Conservation (phyloP, 1,140 invertebrate genomes). For the Neodiprion lecontei region DNA sequence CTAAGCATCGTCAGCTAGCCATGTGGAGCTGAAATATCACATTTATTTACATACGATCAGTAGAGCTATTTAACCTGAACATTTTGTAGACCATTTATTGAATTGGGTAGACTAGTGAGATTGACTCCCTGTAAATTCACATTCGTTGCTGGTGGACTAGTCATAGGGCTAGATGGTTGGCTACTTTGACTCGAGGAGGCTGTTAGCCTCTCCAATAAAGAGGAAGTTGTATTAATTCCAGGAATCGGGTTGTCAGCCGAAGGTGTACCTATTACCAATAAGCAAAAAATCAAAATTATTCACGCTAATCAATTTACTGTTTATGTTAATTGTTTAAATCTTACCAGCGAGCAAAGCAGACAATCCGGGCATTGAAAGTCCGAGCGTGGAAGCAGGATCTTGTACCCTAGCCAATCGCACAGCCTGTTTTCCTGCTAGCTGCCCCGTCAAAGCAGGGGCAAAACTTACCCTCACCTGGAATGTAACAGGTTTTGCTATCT, state of each 20-base stretch:
- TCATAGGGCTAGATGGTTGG: constrained; percentile 62
- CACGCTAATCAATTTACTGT: constrained; percentile 8
- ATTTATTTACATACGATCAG: not conserved
- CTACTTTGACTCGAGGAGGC: constrained; percentile 59
- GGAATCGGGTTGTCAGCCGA: constrained; percentile 68
- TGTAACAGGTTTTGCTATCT: not conserved
- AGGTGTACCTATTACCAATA: constrained; percentile 64
- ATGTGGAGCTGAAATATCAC: not conserved
- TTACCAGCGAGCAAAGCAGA: constrained; percentile 62
- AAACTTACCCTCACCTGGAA: constrained; percentile 56
- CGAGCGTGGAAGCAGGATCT: constrained; percentile 56
- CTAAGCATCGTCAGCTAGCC: too few species aligned
- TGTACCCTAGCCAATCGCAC: constrained; percentile 57
- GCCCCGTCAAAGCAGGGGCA: constrained; percentile 52
- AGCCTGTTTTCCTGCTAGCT: constrained; percentile 53
- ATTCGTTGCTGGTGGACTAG: constrained; percentile 66
- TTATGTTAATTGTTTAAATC: constrained; percentile 6
- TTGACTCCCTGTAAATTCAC: constrained; percentile 77
- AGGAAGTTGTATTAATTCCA: constrained; percentile 63
- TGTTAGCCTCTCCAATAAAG: constrained; percentile 66
- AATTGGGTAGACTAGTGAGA: constrained; percentile 76
- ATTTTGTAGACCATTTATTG: constrained; percentile 79
- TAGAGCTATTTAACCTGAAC: constrained; percentile 65
- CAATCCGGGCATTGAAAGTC: constrained; percentile 62
- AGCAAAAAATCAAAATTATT: constrained; percentile 32